Conservation (phyloP, 2,888 invertebrate species). For the Crossocerus cetratus region DNA sequence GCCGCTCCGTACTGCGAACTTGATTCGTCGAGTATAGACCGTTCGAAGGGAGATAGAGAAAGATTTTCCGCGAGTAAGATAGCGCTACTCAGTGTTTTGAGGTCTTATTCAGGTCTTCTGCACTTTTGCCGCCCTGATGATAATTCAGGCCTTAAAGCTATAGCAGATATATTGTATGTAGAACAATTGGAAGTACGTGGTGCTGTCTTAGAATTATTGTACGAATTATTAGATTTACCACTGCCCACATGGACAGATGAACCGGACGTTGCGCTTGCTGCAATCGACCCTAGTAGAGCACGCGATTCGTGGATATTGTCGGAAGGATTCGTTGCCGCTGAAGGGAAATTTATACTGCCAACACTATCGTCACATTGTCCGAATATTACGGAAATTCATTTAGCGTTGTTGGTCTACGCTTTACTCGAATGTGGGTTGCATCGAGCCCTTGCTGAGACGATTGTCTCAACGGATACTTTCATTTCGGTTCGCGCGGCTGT, state of each 20-base stretch:
- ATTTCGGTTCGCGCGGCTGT: constrained; percentile 95
- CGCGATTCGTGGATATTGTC: constrained; percentile 91
- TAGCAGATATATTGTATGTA: constrained; percentile 89
- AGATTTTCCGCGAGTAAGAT: constrained; percentile 91
- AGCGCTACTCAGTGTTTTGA: constrained; percentile 89
- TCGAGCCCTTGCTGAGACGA: constrained; percentile 93
- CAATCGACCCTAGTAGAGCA: constrained; percentile 86
- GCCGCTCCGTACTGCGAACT: constrained; percentile 97
- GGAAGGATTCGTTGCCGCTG: constrained; percentile 96
- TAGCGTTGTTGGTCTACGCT: constrained; percentile 91
- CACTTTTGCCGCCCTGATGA: constrained; percentile 91
- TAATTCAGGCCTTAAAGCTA: constrained; percentile 86
- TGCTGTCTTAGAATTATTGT: constrained; percentile 94
- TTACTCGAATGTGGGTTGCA: constrained; percentile 92
- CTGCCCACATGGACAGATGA: constrained; percentile 96
- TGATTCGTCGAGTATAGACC: constrained; percentile 78
- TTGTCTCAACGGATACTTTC: constrained; percentile 91
- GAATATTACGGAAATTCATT: constrained; percentile 94
- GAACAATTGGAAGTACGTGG: constrained; percentile 94
- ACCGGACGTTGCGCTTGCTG: constrained; percentile 90
- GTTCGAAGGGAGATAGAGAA: constrained; percentile 81
- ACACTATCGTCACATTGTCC: constrained; percentile 91
- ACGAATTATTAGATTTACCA: constrained; percentile 91
- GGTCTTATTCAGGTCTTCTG: constrained; percentile 94
- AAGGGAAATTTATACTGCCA: constrained; percentile 91